Evolutionary conservation across 2,113 vertebrate genomes (phyloP).

Genomic region (Podarcis cretensis): DNA sequence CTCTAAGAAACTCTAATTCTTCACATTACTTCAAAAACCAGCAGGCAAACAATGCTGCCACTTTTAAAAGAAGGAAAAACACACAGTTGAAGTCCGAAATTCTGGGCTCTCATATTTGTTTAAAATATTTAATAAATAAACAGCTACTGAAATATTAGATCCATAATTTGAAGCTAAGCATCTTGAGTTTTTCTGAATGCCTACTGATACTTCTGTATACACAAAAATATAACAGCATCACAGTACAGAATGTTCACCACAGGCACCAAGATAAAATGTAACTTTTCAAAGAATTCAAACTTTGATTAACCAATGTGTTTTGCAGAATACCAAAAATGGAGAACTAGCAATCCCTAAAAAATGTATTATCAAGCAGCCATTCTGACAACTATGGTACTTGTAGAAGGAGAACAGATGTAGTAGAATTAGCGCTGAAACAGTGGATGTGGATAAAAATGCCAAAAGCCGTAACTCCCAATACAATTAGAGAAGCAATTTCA

Average conservation of each 20-base stretch:
- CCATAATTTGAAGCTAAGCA: not conserved
- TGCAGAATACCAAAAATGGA: too few relatives aligned
- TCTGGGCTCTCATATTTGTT: not conserved
- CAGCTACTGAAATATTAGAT: conserved; percentile 26
- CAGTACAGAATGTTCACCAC: not conserved
- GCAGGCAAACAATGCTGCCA: not conserved
- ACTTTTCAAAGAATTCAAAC: not conserved
- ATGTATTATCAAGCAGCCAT: too few relatives aligned
- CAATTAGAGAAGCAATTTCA: too few relatives aligned
- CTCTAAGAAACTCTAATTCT: not conserved
- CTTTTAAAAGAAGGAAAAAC: not conserved
- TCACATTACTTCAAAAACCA: not conserved
- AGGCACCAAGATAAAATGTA: not conserved
- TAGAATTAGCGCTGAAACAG: too few relatives aligned
- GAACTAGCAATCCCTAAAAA: too few relatives aligned
- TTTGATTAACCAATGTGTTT: too few relatives aligned
- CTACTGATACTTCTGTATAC: not conserved
- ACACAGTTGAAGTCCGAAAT: too few relatives aligned
- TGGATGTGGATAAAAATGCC: too few relatives aligned
- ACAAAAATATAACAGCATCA: not conserved
- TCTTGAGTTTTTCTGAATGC: not conserved
- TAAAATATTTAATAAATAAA: not conserved
- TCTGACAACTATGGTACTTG: too few relatives aligned
- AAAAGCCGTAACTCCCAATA: too few relatives aligned
- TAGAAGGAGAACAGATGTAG: too few relatives aligned